phyloP scores from a whole-genome alignment of 2,888 invertebrate species.

The Andrena chrysosceles region DNA sequence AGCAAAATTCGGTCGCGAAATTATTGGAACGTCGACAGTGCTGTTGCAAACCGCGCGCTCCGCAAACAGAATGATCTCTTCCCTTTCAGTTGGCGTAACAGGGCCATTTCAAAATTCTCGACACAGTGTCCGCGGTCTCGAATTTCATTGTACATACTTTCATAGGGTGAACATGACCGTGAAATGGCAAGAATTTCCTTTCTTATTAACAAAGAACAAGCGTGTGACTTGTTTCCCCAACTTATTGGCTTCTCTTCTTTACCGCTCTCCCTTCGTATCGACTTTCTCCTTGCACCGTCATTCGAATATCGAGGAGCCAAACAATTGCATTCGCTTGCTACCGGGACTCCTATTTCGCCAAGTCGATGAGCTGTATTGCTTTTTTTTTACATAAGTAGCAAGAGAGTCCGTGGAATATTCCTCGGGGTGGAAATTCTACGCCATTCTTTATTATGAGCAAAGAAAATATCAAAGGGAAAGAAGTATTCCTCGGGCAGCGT shows the following conservation, averaged over 20 bases:
- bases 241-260: not conserved
- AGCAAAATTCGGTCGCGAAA: not conserved
- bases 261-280: not conserved
- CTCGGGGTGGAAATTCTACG: not conserved
- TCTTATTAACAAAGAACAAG: not conserved
- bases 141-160: no score
- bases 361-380: not conserved
- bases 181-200: no score
- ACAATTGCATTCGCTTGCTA: slow-evolving; percentile 18
- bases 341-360: not conserved
- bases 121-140: no score
- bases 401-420: slow-evolving; percentile 3
- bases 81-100: no score
- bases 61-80: no score
- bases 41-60: no score
- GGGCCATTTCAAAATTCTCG: no score
- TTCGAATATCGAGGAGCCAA: slow-evolving; percentile 42
- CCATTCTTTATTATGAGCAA: not conserved
- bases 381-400: slow-evolving; percentile 18
- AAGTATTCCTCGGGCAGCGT: not conserved
- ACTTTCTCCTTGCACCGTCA: slow-evolving; percentile 7
- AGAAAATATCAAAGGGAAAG: not conserved
- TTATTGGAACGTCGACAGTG: slow-evolving; percentile 2
- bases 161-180: no score
- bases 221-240: not conserved